phyloP scores from a whole-genome alignment of 2,888 invertebrate species.

The Aspidiotus destructor region DNA sequence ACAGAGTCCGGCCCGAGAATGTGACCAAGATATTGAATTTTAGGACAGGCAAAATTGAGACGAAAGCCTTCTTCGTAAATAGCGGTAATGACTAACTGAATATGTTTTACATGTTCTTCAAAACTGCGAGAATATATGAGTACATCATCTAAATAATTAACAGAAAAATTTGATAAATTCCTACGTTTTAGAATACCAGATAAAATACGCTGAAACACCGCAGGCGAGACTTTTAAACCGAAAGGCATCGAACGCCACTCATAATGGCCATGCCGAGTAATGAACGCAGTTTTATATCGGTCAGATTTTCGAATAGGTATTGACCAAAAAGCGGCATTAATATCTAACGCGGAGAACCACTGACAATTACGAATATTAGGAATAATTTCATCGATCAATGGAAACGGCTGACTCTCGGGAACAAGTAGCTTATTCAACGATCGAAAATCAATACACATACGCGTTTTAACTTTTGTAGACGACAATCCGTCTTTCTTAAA shows the following conservation, averaged over 20 bases:
- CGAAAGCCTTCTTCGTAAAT: not conserved
- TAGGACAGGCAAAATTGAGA: not conserved
- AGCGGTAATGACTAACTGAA: not conserved
- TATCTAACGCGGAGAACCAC: constrained; percentile 40
- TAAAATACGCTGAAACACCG: not conserved
- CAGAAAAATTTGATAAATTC: not conserved
- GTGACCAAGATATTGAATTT: not conserved
- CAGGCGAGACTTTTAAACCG: constrained; percentile 20
- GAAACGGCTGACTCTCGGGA: constrained; percentile 22
- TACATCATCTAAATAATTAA: not conserved
- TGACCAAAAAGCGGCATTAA: constrained; percentile 42
- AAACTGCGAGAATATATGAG: not conserved
- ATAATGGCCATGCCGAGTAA: constrained; percentile 22
- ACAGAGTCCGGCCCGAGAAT: not conserved
- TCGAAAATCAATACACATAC: constrained; percentile 22
- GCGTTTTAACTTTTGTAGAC: constrained; percentile 8
- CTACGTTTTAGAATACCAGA: not conserved
- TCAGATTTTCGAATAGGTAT: constrained; percentile 19
- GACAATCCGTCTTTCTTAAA: constrained; percentile 20
- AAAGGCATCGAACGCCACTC: constrained; percentile 16
- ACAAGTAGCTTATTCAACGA: constrained; percentile 17
- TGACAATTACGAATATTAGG: constrained; percentile 38
- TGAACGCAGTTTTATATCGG: constrained; percentile 21
- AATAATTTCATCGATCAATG: constrained; percentile 18
- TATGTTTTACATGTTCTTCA: not conserved